Evolutionary conservation across 2,113 vertebrate species (phyloP).

Genomic region (Catharus minimus): DNA sequence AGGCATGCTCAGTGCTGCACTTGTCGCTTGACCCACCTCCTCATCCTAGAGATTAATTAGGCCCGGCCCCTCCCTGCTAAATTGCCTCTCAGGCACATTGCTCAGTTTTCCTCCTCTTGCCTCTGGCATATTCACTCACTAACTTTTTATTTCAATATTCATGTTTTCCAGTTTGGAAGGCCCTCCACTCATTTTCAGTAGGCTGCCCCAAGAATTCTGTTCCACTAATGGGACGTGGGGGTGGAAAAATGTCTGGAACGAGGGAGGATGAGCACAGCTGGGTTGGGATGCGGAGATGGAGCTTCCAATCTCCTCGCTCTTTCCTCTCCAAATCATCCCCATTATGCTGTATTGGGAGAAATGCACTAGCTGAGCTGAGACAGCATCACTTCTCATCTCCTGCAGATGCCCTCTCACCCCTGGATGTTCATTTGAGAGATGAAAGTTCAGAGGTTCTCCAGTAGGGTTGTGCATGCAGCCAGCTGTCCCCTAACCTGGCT

Average conservation of each 20-base stretch:
- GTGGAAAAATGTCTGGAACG: not conserved
- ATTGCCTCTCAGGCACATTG: slow-evolving; percentile 47
- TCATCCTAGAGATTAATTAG: slow-evolving; percentile 52
- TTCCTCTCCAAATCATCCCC: not conserved
- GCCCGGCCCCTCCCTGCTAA: slow-evolving; percentile 38
- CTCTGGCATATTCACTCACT: slow-evolving; percentile 55
- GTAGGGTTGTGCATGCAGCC: rapidly evolving
- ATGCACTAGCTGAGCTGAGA: not conserved
- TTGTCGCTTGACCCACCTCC: slow-evolving; percentile 52
- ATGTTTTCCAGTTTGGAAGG: slow-evolving; percentile 36
- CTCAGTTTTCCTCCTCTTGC: slow-evolving; percentile 23
- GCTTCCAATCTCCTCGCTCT: not conserved
- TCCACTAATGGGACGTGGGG: not conserved
- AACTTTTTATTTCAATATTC: slow-evolving; percentile 49
- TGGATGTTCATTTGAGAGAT: not conserved
- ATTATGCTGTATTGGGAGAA: not conserved
- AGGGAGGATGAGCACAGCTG: not conserved
- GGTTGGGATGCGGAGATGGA: not conserved
- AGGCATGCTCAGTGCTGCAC: slow-evolving; percentile 22
- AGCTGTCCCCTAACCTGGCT: not conserved
- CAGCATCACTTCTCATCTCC: not conserved
- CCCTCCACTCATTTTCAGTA: not conserved
- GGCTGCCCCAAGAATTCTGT: not conserved
- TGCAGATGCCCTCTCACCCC: not conserved
- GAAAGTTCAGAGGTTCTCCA: not conserved